A percentile compares a stretch with the other conserved stretches of the same genome.
These are phyloP conservation scores for Podotricha telesiphe DNA, from an alignment of 2,888 invertebrate genomes.

Conservation along the genomic window DNA sequence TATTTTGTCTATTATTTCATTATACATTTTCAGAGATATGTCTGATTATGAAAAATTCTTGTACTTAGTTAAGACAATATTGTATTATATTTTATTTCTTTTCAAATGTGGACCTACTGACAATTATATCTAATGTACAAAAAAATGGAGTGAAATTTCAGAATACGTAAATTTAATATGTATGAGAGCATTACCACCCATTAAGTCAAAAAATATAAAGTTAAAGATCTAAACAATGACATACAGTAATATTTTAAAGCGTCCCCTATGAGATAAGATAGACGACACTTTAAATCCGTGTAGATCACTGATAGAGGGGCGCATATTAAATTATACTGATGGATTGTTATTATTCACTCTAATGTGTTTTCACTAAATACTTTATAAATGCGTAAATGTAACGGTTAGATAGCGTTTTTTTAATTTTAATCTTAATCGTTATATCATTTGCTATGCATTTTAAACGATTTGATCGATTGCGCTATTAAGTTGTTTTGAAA, in stretches of 20 bases:
- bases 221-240: conserved; percentile 26
- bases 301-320: conserved; percentile 59
- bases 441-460: conserved; percentile 49
- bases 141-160: background rate
- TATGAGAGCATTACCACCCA: background rate
- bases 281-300: conserved; percentile 69
- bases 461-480: conserved; percentile 37
- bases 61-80: too few species aligned
- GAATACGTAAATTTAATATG: background rate
- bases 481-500: conserved; percentile 29
- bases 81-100: too few species aligned
- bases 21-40: too few species aligned
- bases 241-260: conserved; percentile 29
- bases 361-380: conserved; percentile 79
- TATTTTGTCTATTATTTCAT: conserved; percentile 2
- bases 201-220: conserved; percentile 4
- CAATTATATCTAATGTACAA: too few species aligned
- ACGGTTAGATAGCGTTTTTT: conserved; percentile 48
- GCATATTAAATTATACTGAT: conserved; percentile 80
- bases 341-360: conserved; percentile 79
- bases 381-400: conserved; percentile 58
- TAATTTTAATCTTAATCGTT: conserved; percentile 48
- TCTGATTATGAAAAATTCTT: too few species aligned
- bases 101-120: too few species aligned
- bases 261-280: conserved; percentile 67